A percentile compares a stretch with the other conserved stretches of the same genome.
phyloP scores from a whole-genome alignment of 1,140 invertebrate genomes.

The Nylanderia fulva region DNA sequence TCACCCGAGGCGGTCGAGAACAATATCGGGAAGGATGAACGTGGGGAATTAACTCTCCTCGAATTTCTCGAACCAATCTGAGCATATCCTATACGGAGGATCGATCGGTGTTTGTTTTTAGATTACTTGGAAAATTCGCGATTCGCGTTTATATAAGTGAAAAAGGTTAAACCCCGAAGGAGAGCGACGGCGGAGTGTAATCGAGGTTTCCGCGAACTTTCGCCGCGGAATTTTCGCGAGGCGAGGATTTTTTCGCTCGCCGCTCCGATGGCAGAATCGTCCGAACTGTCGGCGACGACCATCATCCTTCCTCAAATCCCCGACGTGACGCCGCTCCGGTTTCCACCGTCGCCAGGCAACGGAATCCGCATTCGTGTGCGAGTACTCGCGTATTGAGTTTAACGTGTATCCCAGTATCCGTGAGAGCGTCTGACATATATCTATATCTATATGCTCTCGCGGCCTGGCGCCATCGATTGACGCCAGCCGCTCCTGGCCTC shows the following conservation, averaged over 20 bases:
- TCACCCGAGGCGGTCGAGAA: background rate
- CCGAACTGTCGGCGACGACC: conserved; percentile 55
- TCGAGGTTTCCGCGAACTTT: background rate
- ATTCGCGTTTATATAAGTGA: background rate
- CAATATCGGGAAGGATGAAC: background rate
- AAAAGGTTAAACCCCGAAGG: conserved; percentile 13
- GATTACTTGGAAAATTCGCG: conserved; percentile 5
- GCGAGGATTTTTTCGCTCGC: conserved; percentile 8
- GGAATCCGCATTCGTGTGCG: conserved; percentile 29
- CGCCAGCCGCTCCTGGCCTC: conserved; percentile 37
- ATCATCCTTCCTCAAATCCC: conserved; percentile 33
- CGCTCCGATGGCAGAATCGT: conserved; percentile 19
- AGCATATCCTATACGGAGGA: background rate
- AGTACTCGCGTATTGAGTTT: conserved; percentile 1
- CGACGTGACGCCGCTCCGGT: conserved; percentile 55
- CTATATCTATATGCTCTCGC: conserved; percentile 34
- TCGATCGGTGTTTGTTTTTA: background rate
- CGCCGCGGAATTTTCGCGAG: background rate
- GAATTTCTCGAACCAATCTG: background rate
- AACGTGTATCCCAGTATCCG: background rate
- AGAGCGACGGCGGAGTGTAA: no score
- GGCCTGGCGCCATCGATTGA: conserved; percentile 67
- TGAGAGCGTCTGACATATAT: conserved; percentile 11
- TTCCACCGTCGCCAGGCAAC: conserved; percentile 73
- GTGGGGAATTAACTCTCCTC: conserved; percentile 16